Base-by-base conservation (phyloP, 2,888 invertebrate species). In the Phortica okadai region DNA sequence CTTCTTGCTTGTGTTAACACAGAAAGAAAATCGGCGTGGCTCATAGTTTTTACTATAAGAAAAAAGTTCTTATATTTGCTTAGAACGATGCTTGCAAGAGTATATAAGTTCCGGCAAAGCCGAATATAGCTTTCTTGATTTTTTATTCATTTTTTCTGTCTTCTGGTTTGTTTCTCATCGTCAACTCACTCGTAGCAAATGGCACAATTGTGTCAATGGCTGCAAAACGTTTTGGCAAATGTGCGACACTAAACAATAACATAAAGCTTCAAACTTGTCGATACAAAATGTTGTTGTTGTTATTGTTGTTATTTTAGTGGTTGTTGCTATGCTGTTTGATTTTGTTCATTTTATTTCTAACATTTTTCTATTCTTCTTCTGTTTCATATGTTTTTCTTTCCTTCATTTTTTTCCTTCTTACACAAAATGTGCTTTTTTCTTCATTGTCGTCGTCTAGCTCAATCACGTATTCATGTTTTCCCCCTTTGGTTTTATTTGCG, bases 231-330 rank as follows among this genome's bases (percentile, higher is more conserved):
- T 86, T 85, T 86, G 87, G 87, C 85, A 88, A 86, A 86, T 86
- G 88, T 86, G 85, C 84, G 85, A 81, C 87, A 86, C 85, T 86
- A 86, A 86, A 86, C 85, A 86, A 87, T 86, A 88, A 87, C 86
- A 86, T 86, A 88, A 86, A 86, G 87, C 86, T 87, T 88, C 86
- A 86, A 88, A 88, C 88, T 86, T 87, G 88, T 86, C 86, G 87
- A 86, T 88, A 86, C 84, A 74, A 50, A 72, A 44, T 56, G 10
- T 33, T 56, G 41, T 54, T 10, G 7, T 83, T 85, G 80, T 78
- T 56, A 6, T 33, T 56, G 41, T 54, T 10, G 7, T 83, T 85
- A 78, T 78, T 80, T 25, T 67, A 74, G 78, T 78, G 10, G 58
- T 69, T 41, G 66, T 45, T 59, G 62, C 33, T 72, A 11, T 58